Percentiles rank a stretch among this genome's conserved stretches.
These are phyloP conservation scores for Epistrophe grossulariae DNA, from an alignment of 2,888 invertebrate genomes.

Conservation along the genomic window DNA sequence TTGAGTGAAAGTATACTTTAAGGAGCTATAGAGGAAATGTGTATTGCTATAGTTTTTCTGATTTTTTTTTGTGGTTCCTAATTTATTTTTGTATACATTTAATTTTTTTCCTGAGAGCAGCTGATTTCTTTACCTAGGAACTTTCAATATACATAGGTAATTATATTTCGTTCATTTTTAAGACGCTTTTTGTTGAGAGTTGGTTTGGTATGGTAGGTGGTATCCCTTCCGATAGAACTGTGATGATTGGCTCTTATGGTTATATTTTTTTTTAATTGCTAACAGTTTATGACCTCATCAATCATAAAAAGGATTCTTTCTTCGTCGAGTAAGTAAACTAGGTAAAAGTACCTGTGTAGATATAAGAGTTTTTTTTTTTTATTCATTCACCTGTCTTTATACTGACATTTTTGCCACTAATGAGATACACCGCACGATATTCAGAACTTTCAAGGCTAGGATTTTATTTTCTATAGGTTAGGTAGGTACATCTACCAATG, in stretches of 20 bases:
- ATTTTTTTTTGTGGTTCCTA: neutral
- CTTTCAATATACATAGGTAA: too few species aligned
- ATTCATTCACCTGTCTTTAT: slow-evolving; percentile 24
- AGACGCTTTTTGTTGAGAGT: neutral
- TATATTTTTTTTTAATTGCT: slow-evolving; percentile 23
- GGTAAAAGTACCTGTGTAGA: neutral
- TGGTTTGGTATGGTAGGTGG: too few species aligned
- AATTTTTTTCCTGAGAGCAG: slow-evolving; percentile 13
- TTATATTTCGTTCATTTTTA: neutral
- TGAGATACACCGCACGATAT: slow-evolving; percentile 42
- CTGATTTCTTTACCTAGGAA: neutral
- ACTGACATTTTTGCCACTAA: slow-evolving; percentile 34
- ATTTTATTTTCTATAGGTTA: neutral
- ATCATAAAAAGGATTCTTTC: slow-evolving; percentile 17
- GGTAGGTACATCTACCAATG: neutral
- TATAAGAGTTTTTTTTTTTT: neutral
- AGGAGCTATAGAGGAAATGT: slow-evolving; percentile 19
- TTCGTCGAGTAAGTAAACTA: neutral
- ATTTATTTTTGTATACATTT: slow-evolving; percentile 9
- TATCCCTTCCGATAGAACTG: neutral
- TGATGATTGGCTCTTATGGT: neutral
- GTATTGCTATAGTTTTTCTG: neutral
- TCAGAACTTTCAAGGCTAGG: slow-evolving; percentile 33
- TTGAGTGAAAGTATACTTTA: slow-evolving; percentile 53
- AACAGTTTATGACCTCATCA: slow-evolving; percentile 36